Base-by-base conservation (phyloP, 2,113 vertebrate genomes). In the Silurus meridionalis region DNA sequence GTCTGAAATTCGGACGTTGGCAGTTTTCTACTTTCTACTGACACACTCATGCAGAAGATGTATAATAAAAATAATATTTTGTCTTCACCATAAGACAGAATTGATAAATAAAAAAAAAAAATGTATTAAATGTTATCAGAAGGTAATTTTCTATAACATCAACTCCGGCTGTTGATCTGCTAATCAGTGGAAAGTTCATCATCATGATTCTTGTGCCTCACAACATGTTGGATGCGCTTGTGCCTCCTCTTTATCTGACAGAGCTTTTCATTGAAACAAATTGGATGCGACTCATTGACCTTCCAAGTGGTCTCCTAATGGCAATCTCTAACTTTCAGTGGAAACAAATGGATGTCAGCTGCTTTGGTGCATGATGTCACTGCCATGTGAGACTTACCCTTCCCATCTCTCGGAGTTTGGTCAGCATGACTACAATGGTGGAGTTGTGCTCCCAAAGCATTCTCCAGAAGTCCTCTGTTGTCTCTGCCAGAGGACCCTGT, bases 371-470 rank as follows among this genome's bases (percentile, higher is more conserved):
- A 46, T 37, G 15, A 80, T 60, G 55, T 60, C 57, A 46, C 57
- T 80, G 55, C 11, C 66, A 25, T 63, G 37, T 84, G 57, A 55
- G 64, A 87, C 96, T 3, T 93, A 99, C 98, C 96, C 97, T 95
- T 90, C 97, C 98, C 97, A 99, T 98, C 93, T 99, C 97, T 5
- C 96, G 93, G 81, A 99, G 95, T 92, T 99, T 98, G 88, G 97
- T 99, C 92, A 99, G 94, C 97, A 99, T 99, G 93, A 99, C 97
- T 61, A 99, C 96, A 77, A 99, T 99, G 90, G 98, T 99, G 90
- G 98, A 99, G 89, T 98, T 98, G 94, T 99, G 97, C 85, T 99
- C 98, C 98, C 98, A 99, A 2, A 99, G 90, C 98, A 99, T 99
- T 87, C 98, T 96, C 98, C 98, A 99, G 95, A 99, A 98, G 94